Conservation (phyloP, 2,113 vertebrate genomes). For the Scytalopus superciliaris region DNA sequence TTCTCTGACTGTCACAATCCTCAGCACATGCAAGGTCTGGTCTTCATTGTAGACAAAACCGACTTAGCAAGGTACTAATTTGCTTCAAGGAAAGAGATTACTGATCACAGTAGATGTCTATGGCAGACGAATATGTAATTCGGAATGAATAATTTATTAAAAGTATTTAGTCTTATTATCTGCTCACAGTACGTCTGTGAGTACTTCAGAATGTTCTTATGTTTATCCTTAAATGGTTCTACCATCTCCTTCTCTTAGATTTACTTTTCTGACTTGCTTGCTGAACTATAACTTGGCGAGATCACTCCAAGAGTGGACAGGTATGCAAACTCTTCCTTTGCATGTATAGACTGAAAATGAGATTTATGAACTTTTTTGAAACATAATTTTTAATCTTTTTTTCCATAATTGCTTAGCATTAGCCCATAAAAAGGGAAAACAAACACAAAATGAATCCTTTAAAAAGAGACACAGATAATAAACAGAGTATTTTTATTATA, state of each 20-base stretch:
- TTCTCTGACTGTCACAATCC: not conserved
- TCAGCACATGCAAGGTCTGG: slow-evolving; percentile 4
- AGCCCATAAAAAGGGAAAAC: not conserved
- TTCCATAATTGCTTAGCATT: not conserved
- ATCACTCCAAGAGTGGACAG: not conserved
- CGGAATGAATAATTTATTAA: slow-evolving; percentile 3
- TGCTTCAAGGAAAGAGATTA: not conserved
- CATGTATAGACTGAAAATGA: not conserved
- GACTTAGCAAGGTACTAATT: slow-evolving; percentile 1
- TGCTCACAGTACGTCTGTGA: not conserved
- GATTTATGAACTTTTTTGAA: not conserved
- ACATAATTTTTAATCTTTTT: not conserved
- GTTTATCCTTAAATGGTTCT: not conserved
- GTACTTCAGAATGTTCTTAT: not conserved
- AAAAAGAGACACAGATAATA: not conserved
- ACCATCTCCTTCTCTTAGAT: not conserved
- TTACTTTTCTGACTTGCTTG: not conserved
- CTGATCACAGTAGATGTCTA: slow-evolving; percentile 23
- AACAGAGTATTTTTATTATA: not conserved
- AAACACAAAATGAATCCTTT: not conserved
- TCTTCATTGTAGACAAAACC: not conserved
- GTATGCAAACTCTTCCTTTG: not conserved
- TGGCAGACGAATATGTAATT: not conserved
- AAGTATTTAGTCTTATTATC: not conserved
- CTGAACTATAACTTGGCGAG: not conserved